phyloP scores from a whole-genome alignment of 2,113 vertebrate species.

The Tichodroma muraria region DNA sequence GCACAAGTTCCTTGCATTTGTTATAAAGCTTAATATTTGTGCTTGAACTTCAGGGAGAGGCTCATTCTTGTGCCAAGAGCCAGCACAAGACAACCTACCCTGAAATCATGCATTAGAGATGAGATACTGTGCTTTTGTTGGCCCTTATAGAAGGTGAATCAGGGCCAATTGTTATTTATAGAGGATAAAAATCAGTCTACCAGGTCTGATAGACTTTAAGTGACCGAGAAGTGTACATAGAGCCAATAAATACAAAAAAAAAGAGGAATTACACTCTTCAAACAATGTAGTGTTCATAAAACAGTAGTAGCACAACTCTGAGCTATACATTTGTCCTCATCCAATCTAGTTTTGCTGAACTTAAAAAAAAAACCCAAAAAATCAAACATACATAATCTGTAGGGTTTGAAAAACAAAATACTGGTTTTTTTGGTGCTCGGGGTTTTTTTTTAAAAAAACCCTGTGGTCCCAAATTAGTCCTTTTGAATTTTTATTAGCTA shows the following conservation, averaged over 20 bases:
- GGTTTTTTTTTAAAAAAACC: neutral
- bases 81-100: neutral
- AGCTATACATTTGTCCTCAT: neutral
- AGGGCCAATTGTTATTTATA: neutral
- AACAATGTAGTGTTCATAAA: neutral
- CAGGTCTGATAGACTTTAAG: neutral
- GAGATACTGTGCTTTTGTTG: neutral
- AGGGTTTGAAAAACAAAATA: neutral
- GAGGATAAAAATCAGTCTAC: neutral
- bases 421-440: neutral
- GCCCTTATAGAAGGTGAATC: neutral
- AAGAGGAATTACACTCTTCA: neutral
- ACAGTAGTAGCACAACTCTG: slow-evolving; percentile 21
- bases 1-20: neutral
- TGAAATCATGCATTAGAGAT: neutral
- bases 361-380: neutral
- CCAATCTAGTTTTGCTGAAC: neutral
- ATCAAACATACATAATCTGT: neutral
- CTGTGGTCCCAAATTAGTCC: neutral
- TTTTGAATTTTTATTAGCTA: neutral
- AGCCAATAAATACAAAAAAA: slow-evolving; percentile 24
- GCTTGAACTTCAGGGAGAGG: neutral
- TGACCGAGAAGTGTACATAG: neutral
- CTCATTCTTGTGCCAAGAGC: neutral
- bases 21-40: neutral